Conservation (phyloP, 2,797 vertebrate species). For the Fundulus diaphanus region DNA sequence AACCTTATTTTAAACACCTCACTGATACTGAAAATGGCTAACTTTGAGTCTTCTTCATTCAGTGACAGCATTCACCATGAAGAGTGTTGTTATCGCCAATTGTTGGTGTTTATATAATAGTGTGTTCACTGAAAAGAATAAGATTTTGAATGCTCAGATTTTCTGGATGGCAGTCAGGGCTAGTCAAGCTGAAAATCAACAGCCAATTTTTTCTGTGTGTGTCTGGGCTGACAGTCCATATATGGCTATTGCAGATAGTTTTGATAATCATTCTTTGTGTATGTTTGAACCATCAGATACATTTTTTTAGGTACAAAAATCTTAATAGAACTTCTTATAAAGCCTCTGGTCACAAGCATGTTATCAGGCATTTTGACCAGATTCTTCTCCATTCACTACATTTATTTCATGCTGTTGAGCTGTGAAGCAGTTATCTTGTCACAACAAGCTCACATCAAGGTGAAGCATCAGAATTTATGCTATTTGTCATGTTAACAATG, state of each 20-base stretch:
- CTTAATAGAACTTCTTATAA: not conserved
- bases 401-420: not conserved
- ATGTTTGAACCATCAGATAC: not conserved
- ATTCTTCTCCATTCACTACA: not conserved
- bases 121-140: no score
- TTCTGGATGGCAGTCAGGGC: not conserved
- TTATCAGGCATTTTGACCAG: not conserved
- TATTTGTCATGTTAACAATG: not conserved
- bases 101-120: not conserved
- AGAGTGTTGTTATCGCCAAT: not conserved
- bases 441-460: not conserved
- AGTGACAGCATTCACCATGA: no score
- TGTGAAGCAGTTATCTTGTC: not conserved
- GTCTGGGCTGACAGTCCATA: no score
- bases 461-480: not conserved
- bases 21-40: not conserved
- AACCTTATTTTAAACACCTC: not conserved
- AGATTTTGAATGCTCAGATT: not conserved
- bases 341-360: not conserved
- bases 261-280: not conserved
- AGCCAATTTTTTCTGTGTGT: no score
- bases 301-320: not conserved
- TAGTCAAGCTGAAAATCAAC: not conserved
- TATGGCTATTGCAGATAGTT: no score
- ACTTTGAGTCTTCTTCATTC: no score